phyloP scores from a whole-genome alignment of 2,888 invertebrate genomes.

The Cinara cedri region DNA sequence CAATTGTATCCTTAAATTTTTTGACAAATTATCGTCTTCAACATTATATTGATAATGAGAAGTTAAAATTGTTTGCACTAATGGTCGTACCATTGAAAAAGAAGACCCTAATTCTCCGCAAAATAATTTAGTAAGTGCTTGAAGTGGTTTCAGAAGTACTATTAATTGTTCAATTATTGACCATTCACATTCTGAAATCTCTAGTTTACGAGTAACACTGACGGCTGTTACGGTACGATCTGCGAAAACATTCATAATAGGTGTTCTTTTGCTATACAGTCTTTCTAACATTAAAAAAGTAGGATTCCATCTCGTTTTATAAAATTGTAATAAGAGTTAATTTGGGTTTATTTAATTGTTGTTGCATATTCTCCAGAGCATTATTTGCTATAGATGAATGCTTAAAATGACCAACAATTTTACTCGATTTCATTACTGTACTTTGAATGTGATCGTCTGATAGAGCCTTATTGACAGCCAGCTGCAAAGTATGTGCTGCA shows the following conservation, averaged over 20 bases:
- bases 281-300: background rate
- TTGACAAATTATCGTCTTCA: background rate
- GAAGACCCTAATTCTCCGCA: background rate
- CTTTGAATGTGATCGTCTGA: background rate
- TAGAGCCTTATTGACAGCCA: background rate
- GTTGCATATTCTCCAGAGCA: background rate
- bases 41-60: background rate
- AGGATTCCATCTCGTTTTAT: slow-evolving; percentile 16
- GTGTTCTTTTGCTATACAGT: background rate
- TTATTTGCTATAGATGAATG: slow-evolving; percentile 10
- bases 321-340: background rate
- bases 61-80: slow-evolving; percentile 1
- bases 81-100: background rate
- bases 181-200: background rate
- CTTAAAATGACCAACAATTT: slow-evolving; percentile 5
- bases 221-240: background rate
- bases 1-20: slow-evolving; percentile 4
- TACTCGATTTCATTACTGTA: background rate
- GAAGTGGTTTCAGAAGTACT: background rate
- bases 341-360: background rate
- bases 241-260: background rate
- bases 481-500: slow-evolving; percentile 1
- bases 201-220: background rate
- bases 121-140: background rate
- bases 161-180: background rate